Base-by-base conservation (phyloP, 2,888 invertebrate genomes). In the Pseudococcus jackbeardsleyi region DNA sequence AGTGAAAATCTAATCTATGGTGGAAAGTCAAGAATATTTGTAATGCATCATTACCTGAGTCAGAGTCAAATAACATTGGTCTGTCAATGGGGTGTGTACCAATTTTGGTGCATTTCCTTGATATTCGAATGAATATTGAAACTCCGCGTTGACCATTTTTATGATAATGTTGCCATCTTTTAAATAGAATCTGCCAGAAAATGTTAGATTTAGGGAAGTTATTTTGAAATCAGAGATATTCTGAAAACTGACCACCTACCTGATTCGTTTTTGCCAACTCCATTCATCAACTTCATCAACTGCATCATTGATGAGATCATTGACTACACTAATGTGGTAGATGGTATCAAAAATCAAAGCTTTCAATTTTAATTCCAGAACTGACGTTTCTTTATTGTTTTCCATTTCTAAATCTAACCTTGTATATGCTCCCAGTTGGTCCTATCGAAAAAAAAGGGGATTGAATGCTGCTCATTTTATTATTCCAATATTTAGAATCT, bases 121-220 rank as follows among this genome's bases (percentile, higher is more conserved):
- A 91, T 99, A 99, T 92, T 99, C 99, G 91, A 97, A 99, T 0
- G 98, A 97, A 92, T 99, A 99, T 42, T 96, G 94, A 93, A 99
- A 97, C 92, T 97, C 95, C 19, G 99, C 97, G 91, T 97, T 95
- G 6, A 97, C 99, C 96, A 99, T 99, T 92, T 94, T 94, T 88
- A 97, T 94, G 0, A 95, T 92, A 17, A 96, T 95, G 89, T 94
- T 93, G 85, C 94, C 94, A 64, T 92, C 92, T 22, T 77, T 84
- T 1, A 89, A 82, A 54, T 89, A 89, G 86, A 89, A 89, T 42
- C 89, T 90, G 59, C 5, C 3, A 19, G n/a, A n/a, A n/a, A 15
- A 59, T 59, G 6, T 7, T n/a, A n/a, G n/a, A 54, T 54, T 54
- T 1, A 50, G 4, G 50, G 64, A 19, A 33, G 9, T 68, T 26